These are phyloP conservation scores for Sylvietta virens DNA, from an alignment of 2,113 vertebrate genomes.

Conservation along the genomic window DNA sequence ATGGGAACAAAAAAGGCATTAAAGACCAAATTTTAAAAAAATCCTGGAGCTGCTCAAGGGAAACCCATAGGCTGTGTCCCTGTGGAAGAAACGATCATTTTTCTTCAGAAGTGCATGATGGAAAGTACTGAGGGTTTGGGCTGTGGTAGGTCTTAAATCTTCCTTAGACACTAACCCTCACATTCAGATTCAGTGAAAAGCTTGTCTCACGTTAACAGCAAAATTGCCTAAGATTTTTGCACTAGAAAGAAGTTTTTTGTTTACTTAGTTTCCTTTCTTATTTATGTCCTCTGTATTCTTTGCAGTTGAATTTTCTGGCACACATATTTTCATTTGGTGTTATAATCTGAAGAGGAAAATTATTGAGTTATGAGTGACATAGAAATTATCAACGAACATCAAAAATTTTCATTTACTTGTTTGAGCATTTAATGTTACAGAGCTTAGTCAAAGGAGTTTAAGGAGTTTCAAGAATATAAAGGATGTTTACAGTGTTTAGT, in stretches of 20 bases:
- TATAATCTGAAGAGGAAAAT: neutral
- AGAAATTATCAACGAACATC: neutral
- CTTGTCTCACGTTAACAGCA: neutral
- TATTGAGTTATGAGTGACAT: neutral
- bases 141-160: neutral
- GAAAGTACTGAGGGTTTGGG: neutral
- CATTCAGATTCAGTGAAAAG: neutral
- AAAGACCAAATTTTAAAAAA: neutral
- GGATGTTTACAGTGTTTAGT: neutral
- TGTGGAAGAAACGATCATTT: neutral
- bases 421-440: neutral
- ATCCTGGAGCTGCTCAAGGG: neutral
- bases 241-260: neutral
- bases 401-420: neutral
- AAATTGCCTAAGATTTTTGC: neutral
- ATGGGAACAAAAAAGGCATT: neutral
- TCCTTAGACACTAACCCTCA: neutral
- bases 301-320: neutral
- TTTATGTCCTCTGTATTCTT: neutral
- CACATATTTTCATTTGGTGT: neutral
- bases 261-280: neutral
- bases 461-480: neutral
- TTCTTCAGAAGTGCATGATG: neutral
- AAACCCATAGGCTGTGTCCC: neutral
- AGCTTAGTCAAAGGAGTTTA: neutral